Percentiles rank a stretch among this genome's conserved stretches.
Evolutionary conservation across 2,888 invertebrate genomes (phyloP).

Genomic region (Noctua janthe): DNA sequence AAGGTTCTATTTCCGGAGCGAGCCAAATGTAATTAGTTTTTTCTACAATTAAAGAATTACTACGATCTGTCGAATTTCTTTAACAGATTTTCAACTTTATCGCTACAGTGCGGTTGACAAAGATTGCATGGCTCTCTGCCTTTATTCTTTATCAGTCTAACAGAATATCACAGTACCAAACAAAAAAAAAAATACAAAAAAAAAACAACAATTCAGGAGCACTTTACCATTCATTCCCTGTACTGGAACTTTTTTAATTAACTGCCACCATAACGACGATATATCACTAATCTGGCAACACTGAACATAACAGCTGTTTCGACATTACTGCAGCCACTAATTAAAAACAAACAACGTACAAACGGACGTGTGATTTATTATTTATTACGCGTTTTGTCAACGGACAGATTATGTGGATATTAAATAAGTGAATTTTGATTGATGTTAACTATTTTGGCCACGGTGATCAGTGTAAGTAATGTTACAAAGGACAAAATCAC

Average conservation of each 20-base stretch:
- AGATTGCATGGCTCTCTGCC: not conserved
- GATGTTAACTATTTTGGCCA: constrained; percentile 36
- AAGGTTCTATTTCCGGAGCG: too few species aligned
- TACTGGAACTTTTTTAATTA: constrained; percentile 64
- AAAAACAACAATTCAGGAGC: constrained; percentile 39
- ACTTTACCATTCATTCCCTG: constrained; percentile 50
- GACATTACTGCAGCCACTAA: constrained; percentile 74
- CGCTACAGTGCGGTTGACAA: not conserved
- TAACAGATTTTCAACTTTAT: too few species aligned
- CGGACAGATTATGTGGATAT: constrained; percentile 56
- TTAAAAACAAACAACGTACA: constrained; percentile 85
- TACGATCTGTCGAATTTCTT: too few species aligned
- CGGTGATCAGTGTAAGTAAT: not conserved
- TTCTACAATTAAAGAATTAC: too few species aligned
- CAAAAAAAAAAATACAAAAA: constrained; percentile 15
- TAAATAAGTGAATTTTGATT: constrained; percentile 60
- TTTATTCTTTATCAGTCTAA: not conserved
- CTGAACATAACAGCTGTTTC: constrained; percentile 61
- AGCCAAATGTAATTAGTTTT: too few species aligned
- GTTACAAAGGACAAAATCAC: not conserved
- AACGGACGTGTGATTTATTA: constrained; percentile 69
- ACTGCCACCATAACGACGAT: constrained; percentile 61
- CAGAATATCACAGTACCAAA: constrained; percentile 3
- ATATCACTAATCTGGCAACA: constrained; percentile 66
- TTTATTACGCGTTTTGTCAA: constrained; percentile 65